phyloP scores from a whole-genome alignment of 2,797 vertebrate species.

The Enteromius argenteus region DNA sequence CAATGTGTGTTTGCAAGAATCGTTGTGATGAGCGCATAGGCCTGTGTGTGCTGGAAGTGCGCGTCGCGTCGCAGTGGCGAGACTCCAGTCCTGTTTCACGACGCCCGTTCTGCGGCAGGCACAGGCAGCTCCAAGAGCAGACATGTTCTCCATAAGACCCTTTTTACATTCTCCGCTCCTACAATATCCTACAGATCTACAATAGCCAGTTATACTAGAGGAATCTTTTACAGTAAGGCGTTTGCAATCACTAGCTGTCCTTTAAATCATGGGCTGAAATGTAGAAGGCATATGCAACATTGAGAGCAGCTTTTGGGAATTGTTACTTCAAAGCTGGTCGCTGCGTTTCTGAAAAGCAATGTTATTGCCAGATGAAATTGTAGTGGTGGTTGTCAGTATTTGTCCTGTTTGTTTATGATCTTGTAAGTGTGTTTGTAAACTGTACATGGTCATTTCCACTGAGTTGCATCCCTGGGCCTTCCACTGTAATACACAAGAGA shows the following conservation, averaged over 20 bases:
- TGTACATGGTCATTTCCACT: neutral
- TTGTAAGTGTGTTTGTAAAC: constrained; percentile 19
- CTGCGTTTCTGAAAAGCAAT: neutral
- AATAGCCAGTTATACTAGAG: neutral
- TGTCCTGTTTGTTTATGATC: neutral
- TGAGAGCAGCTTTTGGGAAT: constrained; percentile 6
- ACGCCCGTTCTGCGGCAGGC: constrained; percentile 58
- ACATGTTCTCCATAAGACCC: constrained; percentile 20
- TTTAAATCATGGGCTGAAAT: neutral
- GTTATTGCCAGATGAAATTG: constrained; percentile 14
- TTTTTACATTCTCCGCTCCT: neutral
- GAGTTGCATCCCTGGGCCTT: constrained; percentile 59
- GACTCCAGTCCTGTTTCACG: constrained; percentile 26
- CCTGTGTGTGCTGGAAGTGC: constrained; percentile 8
- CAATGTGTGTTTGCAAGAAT: neutral
- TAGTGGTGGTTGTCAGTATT: neutral
- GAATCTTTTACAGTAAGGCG: neutral
- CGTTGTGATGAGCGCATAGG: neutral
- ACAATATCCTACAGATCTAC: neutral
- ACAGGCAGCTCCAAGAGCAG: constrained; percentile 29
- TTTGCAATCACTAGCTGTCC: neutral
- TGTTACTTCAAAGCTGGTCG: constrained; percentile 5
- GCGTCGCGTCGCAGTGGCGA: constrained; percentile 39
- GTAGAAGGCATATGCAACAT: neutral
- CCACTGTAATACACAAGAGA: neutral